Base-by-base conservation (phyloP, 2,888 invertebrate genomes). In the Sisyra nigra region DNA sequence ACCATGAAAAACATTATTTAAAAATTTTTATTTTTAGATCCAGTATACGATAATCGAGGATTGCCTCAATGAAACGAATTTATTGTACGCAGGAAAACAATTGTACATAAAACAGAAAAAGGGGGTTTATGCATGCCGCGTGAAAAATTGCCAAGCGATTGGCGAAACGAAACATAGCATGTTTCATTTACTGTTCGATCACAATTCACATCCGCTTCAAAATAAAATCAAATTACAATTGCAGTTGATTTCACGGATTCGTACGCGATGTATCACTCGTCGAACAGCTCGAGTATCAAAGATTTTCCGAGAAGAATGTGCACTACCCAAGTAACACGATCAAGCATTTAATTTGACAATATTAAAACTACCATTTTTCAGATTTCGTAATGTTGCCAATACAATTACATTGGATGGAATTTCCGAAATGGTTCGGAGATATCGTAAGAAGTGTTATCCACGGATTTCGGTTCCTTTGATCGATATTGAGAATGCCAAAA, bases 331-430 rank as follows among this genome's bases (percentile, higher is more conserved):
- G 43, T 43, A 37, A 43, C 30, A n/a, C n/a, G n/a, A 19, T n/a
- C 11, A 7, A 29, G 15, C 8, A 37, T 2, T 10, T 30, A 9
- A 9, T 30, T 30, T 30, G 8, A 9, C 31, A 7, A 17, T 14
- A 10, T 36, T 14, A 36, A 7, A 11, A 11, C 5, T 17, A 14
- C 6, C n/a, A n/a, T 30, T 7, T 41, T 41, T 3, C 24, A 42
- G 42, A 11, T 42, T 42, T 42, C 34, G 42, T 35, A 17, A 9
- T 3, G 42, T 42, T 4, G 35, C 35, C 13, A 19, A 30, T 29
- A 42, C 42, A 4, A 19, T 42, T 19, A 42, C 42, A n/a, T 42
- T 42, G 18, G 42, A 42, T 42, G 42, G 42, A 13, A 24, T 42
- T 18, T 42, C 42, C 9, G 34, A 42, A 24, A 35, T 42, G 35